Evolutionary conservation across 2,113 vertebrate genomes (phyloP), one percentile per base, ranked within the genome.

Genomic region (Menidia beryllina): DNA sequence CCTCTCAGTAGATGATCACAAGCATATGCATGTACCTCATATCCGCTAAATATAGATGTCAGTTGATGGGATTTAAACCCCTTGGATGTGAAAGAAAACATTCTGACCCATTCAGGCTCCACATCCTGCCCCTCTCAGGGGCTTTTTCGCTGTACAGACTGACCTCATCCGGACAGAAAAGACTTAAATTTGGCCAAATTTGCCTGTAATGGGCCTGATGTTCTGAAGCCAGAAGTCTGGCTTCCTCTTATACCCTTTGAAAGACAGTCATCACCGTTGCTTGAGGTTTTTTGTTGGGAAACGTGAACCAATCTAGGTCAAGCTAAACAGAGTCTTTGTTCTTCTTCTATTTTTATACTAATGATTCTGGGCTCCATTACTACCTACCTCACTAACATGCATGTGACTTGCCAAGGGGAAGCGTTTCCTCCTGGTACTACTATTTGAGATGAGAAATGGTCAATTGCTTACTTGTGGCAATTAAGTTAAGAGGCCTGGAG

Each of bases 281-380:
- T 52, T 72, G 52, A 51, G 73, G 57, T 83, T 82, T 72, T 75
- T 45, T 66, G 62, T 24, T 64, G 39, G 50, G 41, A 64, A 80
- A 79, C 71, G 55, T 81, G 73, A 88, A 39, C 45, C 72, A 69
- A 85, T 85, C 27, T 91, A 68, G 86, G 84, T 82, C 81, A 83
- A 69, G 53, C 69, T 47, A 49, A 80, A 56, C 25, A 67, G 27
- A 65, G 39, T 26, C 74, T 71, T 73, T 72, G 55, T 56, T 39
- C 52, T 51, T 53, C 54, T 66, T 62, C 72, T 83, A 72, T 83
- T 82, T 88, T 82, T 83, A 64, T 47, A 53, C 43, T 45, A 74
- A 76, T 86, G 52, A 74, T 61, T 58, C 47, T 64, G 21, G 15
- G 27, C 58, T 58, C 51, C 30, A 73, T 75, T 53, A 45, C 24